A percentile compares a stretch with the other conserved stretches of the same genome.
Evolutionary conservation across 2,888 invertebrate genomes (phyloP).

Genomic region (Cenopis cana): DNA sequence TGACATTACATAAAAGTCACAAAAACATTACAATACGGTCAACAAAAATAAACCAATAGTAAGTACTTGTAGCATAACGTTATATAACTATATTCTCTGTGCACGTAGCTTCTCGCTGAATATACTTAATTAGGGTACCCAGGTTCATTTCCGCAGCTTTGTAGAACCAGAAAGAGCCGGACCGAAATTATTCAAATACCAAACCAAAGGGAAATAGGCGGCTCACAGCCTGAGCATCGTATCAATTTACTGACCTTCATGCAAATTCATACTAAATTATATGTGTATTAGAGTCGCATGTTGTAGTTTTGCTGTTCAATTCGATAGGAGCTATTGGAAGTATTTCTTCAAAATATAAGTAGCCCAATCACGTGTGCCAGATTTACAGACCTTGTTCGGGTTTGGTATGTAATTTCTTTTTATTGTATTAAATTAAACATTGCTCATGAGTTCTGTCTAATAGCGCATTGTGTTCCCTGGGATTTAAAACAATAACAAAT

Average conservation of each 20-base stretch:
- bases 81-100: background rate
- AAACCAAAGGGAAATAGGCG: conserved; percentile 49
- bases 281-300: background rate
- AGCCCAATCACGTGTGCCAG: conserved; percentile 20
- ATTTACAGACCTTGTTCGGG: conserved; percentile 25
- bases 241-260: background rate
- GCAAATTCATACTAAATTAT: background rate
- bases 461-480: background rate
- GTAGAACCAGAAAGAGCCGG: conserved; percentile 47
- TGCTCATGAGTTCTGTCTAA: background rate
- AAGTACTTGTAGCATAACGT: background rate
- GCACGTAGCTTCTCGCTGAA: conserved; percentile 42
- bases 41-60: no score
- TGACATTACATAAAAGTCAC: no score
- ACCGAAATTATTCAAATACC: conserved; percentile 54
- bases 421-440: background rate
- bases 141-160: conserved; percentile 54
- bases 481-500: background rate
- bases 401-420: background rate
- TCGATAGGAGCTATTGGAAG: background rate
- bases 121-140: conserved; percentile 51
- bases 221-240: background rate
- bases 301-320: background rate
- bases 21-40: background rate
- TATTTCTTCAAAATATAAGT: background rate